phyloP scores from a whole-genome alignment of 2,113 vertebrate species.

The Cynopterus brachyotis region DNA sequence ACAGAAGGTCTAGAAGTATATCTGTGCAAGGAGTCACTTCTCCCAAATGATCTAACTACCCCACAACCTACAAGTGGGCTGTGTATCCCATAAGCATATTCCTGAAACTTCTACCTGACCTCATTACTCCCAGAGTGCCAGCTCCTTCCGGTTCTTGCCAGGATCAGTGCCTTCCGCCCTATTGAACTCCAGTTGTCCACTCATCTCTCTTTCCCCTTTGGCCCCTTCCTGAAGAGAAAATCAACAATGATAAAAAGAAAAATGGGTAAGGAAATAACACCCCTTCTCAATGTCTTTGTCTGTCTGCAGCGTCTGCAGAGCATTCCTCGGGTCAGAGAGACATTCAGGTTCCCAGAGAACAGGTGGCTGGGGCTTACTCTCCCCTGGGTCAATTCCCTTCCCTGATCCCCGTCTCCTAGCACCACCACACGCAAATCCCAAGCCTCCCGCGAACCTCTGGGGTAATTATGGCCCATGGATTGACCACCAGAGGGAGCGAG shows the following conservation, averaged over 20 bases:
- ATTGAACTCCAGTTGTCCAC: neutral
- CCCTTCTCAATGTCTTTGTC: neutral
- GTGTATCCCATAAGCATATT: neutral
- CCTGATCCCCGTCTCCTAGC: neutral
- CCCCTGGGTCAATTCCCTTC: neutral
- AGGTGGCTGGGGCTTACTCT: neutral
- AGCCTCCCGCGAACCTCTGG: neutral
- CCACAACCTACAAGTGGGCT: neutral
- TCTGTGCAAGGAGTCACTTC: neutral
- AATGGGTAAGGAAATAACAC: neutral
- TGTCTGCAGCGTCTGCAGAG: neutral
- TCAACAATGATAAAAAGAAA: neutral
- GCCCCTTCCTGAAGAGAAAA: neutral
- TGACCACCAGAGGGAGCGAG: constrained; percentile 54
- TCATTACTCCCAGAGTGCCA: neutral
- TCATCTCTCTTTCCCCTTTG: neutral
- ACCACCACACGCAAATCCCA: neutral
- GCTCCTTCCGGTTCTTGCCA: neutral
- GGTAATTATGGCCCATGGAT: neutral
- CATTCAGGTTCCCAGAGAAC: neutral
- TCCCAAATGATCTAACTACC: neutral
- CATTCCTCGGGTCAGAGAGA: neutral
- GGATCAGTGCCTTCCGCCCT: neutral
- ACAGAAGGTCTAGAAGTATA: neutral
- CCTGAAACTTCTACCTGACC: neutral